phyloP scores from a whole-genome alignment of 1,140 invertebrate genomes.

The Dinoponera quadriceps region DNA sequence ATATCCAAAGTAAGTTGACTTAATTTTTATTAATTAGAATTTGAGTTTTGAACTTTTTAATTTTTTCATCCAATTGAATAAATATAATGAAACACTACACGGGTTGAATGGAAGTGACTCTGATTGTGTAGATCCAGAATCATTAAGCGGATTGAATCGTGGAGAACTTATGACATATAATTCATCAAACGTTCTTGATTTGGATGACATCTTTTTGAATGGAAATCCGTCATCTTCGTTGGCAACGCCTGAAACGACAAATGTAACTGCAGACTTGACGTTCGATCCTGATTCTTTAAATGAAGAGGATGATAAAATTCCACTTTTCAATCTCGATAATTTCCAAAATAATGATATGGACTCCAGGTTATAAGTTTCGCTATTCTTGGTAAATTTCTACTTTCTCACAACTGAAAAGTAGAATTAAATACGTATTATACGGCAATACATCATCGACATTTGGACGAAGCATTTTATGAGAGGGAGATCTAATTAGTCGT shows the following conservation, averaged over 20 bases:
- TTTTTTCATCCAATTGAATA: conserved; percentile 36
- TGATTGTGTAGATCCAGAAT: conserved; percentile 67
- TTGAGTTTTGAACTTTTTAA: conserved; percentile 8
- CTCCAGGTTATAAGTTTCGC: conserved; percentile 64
- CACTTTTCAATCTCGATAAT: conserved; percentile 78
- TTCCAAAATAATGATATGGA: conserved; percentile 67
- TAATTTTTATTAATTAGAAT: conserved; percentile 15
- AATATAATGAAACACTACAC: not conserved
- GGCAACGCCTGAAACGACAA: conserved; percentile 46
- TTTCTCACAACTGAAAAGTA: too few relatives aligned
- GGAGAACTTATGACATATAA: conserved; percentile 83
- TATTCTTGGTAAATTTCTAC: conserved; percentile 61
- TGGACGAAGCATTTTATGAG: too few relatives aligned
- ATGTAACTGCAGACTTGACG: conserved; percentile 53
- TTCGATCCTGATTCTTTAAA: conserved; percentile 74
- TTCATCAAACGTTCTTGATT: conserved; percentile 77
- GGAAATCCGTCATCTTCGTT: conserved; percentile 57
- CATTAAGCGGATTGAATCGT: conserved; percentile 69
- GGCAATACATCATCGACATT: too few relatives aligned
- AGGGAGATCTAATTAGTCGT: too few relatives aligned
- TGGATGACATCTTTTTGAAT: conserved; percentile 79
- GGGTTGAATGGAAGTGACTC: too few relatives aligned
- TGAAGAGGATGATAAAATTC: conserved; percentile 76
- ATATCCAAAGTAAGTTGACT: conserved; percentile 57
- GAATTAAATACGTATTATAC: too few relatives aligned